A percentile compares a stretch with the other conserved stretches of the same genome.
Conservation (phyloP, 2,113 vertebrate genomes). For the Channa maculata region DNA sequence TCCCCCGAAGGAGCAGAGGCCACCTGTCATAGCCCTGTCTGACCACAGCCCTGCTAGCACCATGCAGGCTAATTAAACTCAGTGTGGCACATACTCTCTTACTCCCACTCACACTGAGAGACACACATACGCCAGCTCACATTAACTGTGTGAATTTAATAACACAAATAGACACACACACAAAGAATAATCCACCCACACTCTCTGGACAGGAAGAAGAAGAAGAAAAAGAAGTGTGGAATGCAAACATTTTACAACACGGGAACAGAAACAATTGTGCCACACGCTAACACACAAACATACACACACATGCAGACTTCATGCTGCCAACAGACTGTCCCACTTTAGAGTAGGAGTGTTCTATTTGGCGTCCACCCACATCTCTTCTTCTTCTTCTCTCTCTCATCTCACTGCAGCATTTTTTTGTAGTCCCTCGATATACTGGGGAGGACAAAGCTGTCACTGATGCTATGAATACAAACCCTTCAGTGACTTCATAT, state of each 20-base stretch:
- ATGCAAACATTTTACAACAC: constrained; percentile 67
- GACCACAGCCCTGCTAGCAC: constrained; percentile 61
- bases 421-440: constrained; percentile 36
- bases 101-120: constrained; percentile 67
- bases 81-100: constrained; percentile 68
- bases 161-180: constrained; percentile 63
- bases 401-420: constrained; percentile 63
- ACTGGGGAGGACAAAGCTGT: constrained; percentile 52
- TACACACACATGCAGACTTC: constrained; percentile 31
- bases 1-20: constrained; percentile 65
- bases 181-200: constrained; percentile 64
- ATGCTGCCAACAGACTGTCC: constrained; percentile 76
- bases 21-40: constrained; percentile 73
- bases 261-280: constrained; percentile 59
- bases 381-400: constrained; percentile 58
- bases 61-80: constrained; percentile 79
- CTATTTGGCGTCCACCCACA: constrained; percentile 70
- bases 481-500: constrained; percentile 30
- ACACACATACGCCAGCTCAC: constrained; percentile 54
- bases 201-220: constrained; percentile 25
- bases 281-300: constrained; percentile 28
- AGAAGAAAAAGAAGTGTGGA: constrained; percentile 51
- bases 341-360: constrained; percentile 72
- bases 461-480: constrained; percentile 37
- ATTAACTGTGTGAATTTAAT: constrained; percentile 57